These are phyloP conservation scores for Drosophila subsilvestris DNA, from an alignment of 2,888 invertebrate genomes.

Conservation along the genomic window DNA sequence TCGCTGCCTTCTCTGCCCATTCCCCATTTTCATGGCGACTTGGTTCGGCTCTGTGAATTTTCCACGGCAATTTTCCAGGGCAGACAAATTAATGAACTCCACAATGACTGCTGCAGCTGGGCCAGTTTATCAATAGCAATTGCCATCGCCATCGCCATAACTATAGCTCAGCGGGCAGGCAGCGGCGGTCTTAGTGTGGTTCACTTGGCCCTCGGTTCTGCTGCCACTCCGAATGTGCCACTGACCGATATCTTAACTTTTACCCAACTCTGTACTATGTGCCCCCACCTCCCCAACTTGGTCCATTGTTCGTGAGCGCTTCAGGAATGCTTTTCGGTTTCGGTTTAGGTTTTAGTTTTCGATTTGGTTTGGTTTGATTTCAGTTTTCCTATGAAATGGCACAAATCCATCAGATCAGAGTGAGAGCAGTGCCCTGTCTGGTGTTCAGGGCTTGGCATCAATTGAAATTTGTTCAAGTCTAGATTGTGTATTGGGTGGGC, in stretches of 20 bases:
- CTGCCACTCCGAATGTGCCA: constrained; percentile 58
- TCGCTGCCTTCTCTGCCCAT: not conserved
- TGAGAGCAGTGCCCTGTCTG: constrained; percentile 37
- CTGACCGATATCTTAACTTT: constrained; percentile 80
- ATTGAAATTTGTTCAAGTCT: constrained; percentile 56
- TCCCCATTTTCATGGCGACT: constrained; percentile 55
- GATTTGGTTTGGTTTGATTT: constrained; percentile 54
- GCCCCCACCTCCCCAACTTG: constrained; percentile 7
- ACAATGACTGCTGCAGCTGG: constrained; percentile 57
- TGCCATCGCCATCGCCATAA: constrained; percentile 20
- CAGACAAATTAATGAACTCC: constrained; percentile 72
- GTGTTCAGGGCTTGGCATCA: constrained; percentile 53
- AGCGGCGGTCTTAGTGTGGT: constrained; percentile 37
- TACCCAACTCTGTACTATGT: constrained; percentile 58
- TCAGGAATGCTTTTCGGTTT: constrained; percentile 49
- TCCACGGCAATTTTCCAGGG: constrained; percentile 66
- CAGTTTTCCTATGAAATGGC: constrained; percentile 66
- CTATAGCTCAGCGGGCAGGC: constrained; percentile 40
- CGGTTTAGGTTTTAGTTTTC: constrained; percentile 29
- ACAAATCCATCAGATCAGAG: constrained; percentile 53
- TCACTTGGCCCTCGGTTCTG: constrained; percentile 27
- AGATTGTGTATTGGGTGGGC: constrained; percentile 25
- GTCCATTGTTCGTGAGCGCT: constrained; percentile 59
- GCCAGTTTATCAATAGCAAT: constrained; percentile 51
- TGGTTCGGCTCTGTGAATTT: constrained; percentile 60